A percentile compares a stretch with the other conserved stretches of the same genome.
Conservation (phyloP, 35 echinoderm and acorn worm species). For the Anneissia japonica region DNA sequence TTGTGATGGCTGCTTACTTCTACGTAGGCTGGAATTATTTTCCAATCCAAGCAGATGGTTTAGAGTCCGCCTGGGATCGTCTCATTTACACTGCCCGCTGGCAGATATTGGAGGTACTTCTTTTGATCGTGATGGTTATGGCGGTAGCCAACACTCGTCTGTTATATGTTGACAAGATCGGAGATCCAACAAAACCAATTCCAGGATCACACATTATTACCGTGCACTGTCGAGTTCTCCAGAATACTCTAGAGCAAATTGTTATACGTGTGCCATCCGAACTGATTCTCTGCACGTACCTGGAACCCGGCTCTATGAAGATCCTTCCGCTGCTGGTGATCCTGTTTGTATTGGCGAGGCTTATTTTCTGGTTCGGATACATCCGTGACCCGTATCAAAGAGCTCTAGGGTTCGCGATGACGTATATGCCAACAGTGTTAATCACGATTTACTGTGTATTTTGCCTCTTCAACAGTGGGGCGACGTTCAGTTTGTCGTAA, state of each 20-base stretch:
- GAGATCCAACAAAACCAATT: not conserved
- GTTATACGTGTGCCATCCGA: not conserved
- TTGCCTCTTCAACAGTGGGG: not conserved
- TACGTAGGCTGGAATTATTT: not conserved
- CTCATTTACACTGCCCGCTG: not conserved
- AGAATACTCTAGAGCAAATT: slow-evolving; percentile 18
- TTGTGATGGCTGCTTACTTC: not conserved
- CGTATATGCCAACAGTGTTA: not conserved
- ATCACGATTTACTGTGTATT: not conserved
- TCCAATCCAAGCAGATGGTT: not conserved
- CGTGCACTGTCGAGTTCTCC: not conserved
- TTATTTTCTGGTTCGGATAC: slow-evolving; percentile 13
- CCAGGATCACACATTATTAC: not conserved
- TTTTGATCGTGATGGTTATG: not conserved
- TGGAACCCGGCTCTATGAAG: slow-evolving; percentile 1
- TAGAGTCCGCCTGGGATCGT: not conserved
- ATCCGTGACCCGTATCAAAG: not conserved
- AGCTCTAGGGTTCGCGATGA: slow-evolving; percentile 14
- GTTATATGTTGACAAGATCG: not conserved
- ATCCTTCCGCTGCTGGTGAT: slow-evolving; percentile 3
- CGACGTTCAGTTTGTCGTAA: not conserved
- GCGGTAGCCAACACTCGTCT: not conserved
- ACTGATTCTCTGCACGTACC: slow-evolving; percentile 3
- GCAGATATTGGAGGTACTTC: not conserved
- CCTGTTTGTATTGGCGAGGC: slow-evolving; percentile 9